Percentiles rank a stretch among this genome's conserved stretches.
Conservation (phyloP, 1,140 invertebrate species). For the Caenorhabditis remanei region DNA sequence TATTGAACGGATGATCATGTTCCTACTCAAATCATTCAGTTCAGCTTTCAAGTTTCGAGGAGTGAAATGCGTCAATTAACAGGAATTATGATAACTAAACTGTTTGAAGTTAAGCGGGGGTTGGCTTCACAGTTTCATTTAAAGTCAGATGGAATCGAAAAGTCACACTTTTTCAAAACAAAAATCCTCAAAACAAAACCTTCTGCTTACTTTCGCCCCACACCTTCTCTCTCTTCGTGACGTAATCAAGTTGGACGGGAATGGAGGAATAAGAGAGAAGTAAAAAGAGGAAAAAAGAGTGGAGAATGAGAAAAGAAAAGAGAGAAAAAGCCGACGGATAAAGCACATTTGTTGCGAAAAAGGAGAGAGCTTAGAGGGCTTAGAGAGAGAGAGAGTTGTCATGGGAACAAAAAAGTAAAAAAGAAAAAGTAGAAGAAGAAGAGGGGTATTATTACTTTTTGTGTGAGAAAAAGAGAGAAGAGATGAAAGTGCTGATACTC, state of each 20-base stretch:
- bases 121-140: too few species aligned
- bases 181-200: neutral
- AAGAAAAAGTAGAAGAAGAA: neutral
- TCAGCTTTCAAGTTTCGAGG: too few species aligned
- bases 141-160: too few species aligned
- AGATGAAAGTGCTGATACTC: slow-evolving; percentile 4
- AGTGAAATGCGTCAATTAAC: too few species aligned
- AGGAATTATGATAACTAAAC: too few species aligned
- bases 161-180: too few species aligned
- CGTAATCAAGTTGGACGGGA: neutral
- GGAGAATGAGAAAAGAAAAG: neutral
- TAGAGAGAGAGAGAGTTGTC: neutral
- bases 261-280: neutral
- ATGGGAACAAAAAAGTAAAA: slow-evolving; percentile 24
- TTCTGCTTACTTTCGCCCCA: neutral
- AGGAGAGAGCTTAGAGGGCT: neutral
- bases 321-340: slow-evolving; percentile 43
- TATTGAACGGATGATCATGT: too few species aligned
- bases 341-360: slow-evolving; percentile 56
- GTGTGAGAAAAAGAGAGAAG: neutral
- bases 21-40: too few species aligned
- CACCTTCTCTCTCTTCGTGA: neutral
- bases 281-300: neutral
- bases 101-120: too few species aligned
- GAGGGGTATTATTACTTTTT: slow-evolving; percentile 7